Conservation (phyloP, 2,113 vertebrate genomes). For the Boleophthalmus pectinirostris region DNA sequence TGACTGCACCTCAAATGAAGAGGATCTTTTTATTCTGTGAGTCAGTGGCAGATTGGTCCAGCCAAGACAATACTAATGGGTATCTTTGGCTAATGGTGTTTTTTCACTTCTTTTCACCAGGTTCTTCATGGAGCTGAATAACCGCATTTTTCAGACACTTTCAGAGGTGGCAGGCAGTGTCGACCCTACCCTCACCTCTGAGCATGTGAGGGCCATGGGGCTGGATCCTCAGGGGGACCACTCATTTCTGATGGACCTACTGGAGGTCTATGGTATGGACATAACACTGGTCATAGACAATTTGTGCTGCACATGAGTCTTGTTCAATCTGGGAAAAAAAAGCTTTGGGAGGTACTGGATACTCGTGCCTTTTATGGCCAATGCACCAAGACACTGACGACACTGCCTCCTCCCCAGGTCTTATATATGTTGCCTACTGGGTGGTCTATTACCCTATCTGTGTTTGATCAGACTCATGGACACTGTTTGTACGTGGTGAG, state of each 20-base stretch:
- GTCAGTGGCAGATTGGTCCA: conserved; percentile 56
- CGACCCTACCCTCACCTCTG: conserved; percentile 90
- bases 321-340: not conserved
- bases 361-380: conserved; percentile 47
- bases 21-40: conserved; percentile 98
- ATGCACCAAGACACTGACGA: conserved; percentile 45
- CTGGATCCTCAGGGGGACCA: conserved; percentile 94
- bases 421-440: conserved; percentile 35
- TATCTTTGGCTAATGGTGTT: not conserved
- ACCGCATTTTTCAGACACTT: conserved; percentile 95
- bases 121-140: conserved; percentile 98
- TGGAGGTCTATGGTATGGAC: conserved; percentile 94
- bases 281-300: conserved; percentile 95
- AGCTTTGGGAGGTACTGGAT: conserved; percentile 28
- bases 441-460: conserved; percentile 19
- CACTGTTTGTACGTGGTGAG: conserved; percentile 17
- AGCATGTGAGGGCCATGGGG: conserved; percentile 94
- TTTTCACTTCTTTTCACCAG: conserved; percentile 60
- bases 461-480: conserved; percentile 37
- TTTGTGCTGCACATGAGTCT: conserved; percentile 90
- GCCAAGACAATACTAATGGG: not conserved
- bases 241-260: conserved; percentile 91
- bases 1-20: conserved; percentile 90
- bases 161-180: conserved; percentile 88
- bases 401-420: conserved; percentile 54